Evolutionary conservation across 1,140 invertebrate genomes (phyloP).

Genomic region (Drosophila serrata): DNA sequence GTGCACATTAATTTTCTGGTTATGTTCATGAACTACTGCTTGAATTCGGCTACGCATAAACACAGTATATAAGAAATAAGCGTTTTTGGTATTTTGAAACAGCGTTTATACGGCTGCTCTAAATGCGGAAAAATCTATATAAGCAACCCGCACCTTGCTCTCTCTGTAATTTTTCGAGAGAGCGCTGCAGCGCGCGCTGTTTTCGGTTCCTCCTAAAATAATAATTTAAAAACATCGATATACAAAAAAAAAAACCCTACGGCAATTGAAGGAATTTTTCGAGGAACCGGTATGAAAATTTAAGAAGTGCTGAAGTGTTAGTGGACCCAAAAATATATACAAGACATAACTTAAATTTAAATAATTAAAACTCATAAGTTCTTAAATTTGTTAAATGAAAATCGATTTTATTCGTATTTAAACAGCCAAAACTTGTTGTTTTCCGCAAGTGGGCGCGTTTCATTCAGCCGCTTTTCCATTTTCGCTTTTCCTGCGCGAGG

Average conservation of each 20-base stretch:
- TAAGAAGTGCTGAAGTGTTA: neutral
- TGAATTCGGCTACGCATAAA: neutral
- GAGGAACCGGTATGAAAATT: neutral
- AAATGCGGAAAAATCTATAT: constrained; percentile 20
- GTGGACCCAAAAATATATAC: too few relatives aligned
- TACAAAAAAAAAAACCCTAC: constrained; percentile 7
- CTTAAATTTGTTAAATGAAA: constrained; percentile 9
- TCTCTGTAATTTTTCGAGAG: constrained; percentile 26
- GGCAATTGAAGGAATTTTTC: neutral
- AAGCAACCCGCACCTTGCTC: constrained; percentile 24
- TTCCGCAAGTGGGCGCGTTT: constrained; percentile 32
- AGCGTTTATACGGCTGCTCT: neutral
- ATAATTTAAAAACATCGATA: constrained; percentile 13
- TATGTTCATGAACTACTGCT: too few relatives aligned
- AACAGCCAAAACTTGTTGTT: constrained; percentile 37
- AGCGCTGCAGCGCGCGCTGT: constrained; percentile 33
- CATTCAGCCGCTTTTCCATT: constrained; percentile 26
- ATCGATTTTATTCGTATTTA: constrained; percentile 17
- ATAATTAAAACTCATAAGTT: neutral
- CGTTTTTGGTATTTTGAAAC: constrained; percentile 9
- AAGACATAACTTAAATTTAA: neutral
- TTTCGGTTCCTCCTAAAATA: constrained; percentile 19
- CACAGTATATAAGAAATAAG: neutral
- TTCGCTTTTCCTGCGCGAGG: constrained; percentile 23
- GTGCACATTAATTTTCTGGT: too few relatives aligned